Percentiles rank a stretch among this genome's conserved stretches.
Conservation (phyloP, 2,113 vertebrate genomes). For the Heterocephalus glaber region DNA sequence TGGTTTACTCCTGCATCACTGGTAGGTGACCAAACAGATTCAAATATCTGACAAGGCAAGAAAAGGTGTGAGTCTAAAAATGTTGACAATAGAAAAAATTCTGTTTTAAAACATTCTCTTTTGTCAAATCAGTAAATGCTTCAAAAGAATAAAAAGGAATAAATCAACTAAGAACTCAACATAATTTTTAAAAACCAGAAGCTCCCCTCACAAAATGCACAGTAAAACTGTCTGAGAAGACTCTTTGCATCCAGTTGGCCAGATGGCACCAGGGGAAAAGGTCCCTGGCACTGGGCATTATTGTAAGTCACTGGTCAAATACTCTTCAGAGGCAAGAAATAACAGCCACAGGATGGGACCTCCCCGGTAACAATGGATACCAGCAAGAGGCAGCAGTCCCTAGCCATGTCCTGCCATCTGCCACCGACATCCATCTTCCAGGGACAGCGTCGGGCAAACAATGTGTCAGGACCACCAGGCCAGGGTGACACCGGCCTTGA, state of each 20-base stretch:
- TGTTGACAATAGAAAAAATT: conserved; percentile 18
- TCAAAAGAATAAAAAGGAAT: conserved; percentile 3
- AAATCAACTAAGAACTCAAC: conserved; percentile 42
- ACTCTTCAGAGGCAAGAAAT: conserved; percentile 74
- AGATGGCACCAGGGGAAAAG: conserved; percentile 77
- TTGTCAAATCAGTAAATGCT: conserved; percentile 49
- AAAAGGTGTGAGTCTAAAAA: background rate
- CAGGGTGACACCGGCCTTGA: background rate
- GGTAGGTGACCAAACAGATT: background rate
- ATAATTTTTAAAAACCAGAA: conserved; percentile 50
- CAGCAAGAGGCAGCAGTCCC: conserved; percentile 79
- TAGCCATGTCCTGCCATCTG: conserved; percentile 80
- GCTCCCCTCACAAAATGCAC: conserved; percentile 9
- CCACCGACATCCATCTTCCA: conserved; percentile 63
- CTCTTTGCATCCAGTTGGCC: conserved; percentile 74
- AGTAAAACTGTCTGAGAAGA: conserved; percentile 72
- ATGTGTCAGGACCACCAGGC: background rate
- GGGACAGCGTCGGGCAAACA: conserved; percentile 26
- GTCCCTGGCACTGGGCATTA: conserved; percentile 74
- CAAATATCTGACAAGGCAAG: background rate
- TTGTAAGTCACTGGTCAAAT: conserved; percentile 77
- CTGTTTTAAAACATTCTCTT: background rate
- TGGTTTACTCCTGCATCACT: background rate
- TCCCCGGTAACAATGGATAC: conserved; percentile 82
- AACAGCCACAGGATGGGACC: conserved; percentile 74